Evolutionary conservation across 2,797 vertebrate species (phyloP).

Genomic region (Perodicticus potto): DNA sequence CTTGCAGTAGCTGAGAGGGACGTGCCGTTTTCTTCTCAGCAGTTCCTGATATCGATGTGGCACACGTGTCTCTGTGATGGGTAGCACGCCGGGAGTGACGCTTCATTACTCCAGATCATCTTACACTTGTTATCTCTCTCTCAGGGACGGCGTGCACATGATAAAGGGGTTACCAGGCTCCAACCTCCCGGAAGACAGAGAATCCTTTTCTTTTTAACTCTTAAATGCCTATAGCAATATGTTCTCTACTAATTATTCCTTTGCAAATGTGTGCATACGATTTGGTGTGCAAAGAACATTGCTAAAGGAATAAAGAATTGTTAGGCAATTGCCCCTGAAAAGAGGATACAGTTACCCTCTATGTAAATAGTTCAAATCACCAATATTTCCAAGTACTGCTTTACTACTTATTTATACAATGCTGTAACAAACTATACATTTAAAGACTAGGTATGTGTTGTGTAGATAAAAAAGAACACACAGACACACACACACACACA

Average conservation of each 20-base stretch:
- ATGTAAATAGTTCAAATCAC: not conserved
- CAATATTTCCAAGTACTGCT: not conserved
- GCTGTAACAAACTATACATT: not conserved
- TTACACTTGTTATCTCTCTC: not conserved
- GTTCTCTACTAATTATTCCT: not conserved
- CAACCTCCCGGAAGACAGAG: not conserved
- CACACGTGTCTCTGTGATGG: not conserved
- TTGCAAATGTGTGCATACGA: not conserved
- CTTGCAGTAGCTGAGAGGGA: not conserved
- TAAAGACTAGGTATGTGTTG: not conserved
- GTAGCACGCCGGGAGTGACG: not conserved
- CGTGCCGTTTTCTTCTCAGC: not conserved
- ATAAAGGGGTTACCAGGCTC: not conserved
- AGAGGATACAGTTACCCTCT: not conserved
- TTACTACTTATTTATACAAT: not conserved
- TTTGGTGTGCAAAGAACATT: not conserved
- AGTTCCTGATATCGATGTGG: not conserved
- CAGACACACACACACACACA: too few relatives aligned
- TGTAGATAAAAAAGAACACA: not conserved
- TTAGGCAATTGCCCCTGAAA: not conserved
- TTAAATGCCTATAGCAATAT: not conserved
- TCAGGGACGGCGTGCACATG: not conserved
- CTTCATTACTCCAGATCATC: conserved; percentile 35
- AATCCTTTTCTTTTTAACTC: not conserved
- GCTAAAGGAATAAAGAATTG: not conserved